Percentiles rank a stretch among this genome's conserved stretches.
phyloP scores from a whole-genome alignment of 2,113 vertebrate species.

The Corynorhinus townsendii region DNA sequence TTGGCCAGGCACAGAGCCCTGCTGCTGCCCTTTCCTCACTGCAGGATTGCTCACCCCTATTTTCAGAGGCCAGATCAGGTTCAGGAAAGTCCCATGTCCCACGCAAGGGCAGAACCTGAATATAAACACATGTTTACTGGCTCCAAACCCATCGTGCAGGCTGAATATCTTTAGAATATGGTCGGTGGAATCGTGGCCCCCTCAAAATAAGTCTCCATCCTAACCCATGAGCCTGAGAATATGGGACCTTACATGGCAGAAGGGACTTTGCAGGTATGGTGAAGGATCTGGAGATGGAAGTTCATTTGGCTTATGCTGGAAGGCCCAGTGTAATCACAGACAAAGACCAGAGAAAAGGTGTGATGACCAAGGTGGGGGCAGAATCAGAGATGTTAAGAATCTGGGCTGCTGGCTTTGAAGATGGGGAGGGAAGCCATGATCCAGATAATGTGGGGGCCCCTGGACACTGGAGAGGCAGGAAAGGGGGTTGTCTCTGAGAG shows the following conservation, averaged over 20 bases:
- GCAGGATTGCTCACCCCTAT: not conserved
- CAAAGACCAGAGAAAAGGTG: not conserved
- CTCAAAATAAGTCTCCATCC: not conserved
- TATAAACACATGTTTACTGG: no score
- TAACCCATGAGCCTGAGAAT: not conserved
- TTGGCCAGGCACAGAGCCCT: not conserved
- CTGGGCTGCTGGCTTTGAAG: not conserved
- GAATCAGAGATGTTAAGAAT: not conserved
- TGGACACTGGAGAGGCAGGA: not conserved
- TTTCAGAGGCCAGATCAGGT: not conserved
- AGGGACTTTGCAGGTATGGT: not conserved
- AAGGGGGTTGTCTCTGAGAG: not conserved
- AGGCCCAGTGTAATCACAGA: not conserved
- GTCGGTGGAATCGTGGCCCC: rapidly evolving
- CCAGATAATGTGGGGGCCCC: not conserved
- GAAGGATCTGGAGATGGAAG: not conserved
- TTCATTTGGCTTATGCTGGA: not conserved
- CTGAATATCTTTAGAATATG: rapidly evolving
- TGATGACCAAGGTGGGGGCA: not conserved
- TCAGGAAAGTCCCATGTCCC: not conserved
- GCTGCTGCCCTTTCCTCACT: rapidly evolving
- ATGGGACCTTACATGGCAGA: not conserved
- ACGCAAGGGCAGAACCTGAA: not conserved
- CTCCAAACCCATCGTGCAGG: not conserved
- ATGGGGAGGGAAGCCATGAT: not conserved